Evolutionary conservation across 2,113 vertebrate genomes (phyloP).

Genomic region (Theristicus caerulescens): DNA sequence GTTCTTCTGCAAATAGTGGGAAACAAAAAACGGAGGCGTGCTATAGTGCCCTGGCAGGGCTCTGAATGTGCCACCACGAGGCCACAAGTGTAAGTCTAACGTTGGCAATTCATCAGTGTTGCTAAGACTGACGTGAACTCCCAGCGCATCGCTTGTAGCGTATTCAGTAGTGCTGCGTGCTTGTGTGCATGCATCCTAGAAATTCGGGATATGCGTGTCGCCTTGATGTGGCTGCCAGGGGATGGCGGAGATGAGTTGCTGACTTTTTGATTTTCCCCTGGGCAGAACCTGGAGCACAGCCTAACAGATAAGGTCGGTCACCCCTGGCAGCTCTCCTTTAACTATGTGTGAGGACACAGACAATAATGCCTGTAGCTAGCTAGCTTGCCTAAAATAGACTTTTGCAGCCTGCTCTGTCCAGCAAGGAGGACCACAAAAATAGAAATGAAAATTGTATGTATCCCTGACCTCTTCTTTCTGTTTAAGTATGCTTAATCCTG

Average conservation of each 20-base stretch:
- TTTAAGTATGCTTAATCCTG: background rate
- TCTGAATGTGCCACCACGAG: accelerated
- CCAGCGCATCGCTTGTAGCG: accelerated
- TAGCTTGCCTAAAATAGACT: background rate
- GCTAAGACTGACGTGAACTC: background rate
- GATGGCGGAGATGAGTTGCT: background rate
- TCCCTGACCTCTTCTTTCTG: background rate
- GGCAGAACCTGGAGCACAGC: conserved; percentile 26
- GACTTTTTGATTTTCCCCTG: conserved; percentile 27
- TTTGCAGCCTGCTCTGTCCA: background rate
- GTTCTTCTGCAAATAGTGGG: background rate
- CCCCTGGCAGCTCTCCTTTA: conserved; percentile 29
- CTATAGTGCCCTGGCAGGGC: background rate
- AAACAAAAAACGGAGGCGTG: background rate
- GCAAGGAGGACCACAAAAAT: background rate
- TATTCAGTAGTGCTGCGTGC: background rate
- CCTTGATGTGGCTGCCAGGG: conserved; percentile 41
- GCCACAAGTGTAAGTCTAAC: accelerated
- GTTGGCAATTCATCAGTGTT: background rate
- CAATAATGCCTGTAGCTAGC: background rate
- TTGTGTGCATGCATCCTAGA: background rate
- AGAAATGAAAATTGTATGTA: background rate
- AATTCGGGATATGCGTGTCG: background rate
- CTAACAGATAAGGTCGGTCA: conserved; percentile 16
- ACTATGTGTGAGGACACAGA: background rate